A percentile compares a stretch with the other conserved stretches of the same genome.
Conservation (phyloP, 2,797 vertebrate species). For the Acanthis flammea region DNA sequence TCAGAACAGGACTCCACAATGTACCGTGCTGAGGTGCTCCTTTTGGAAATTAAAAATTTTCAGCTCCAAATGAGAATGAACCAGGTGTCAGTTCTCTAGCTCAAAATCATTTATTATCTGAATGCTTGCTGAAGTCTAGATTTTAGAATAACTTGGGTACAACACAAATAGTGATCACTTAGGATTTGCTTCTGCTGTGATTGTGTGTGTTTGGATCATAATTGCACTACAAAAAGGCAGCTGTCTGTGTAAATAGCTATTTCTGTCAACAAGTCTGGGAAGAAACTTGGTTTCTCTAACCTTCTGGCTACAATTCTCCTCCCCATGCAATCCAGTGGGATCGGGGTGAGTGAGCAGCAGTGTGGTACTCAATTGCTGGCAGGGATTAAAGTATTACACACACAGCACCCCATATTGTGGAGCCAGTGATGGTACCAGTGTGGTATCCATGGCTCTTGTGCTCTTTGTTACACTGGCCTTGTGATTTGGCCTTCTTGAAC, state of each 20-base stretch:
- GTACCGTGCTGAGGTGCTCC: neutral
- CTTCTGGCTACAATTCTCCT: neutral
- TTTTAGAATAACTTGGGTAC: neutral
- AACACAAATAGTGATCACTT: neutral
- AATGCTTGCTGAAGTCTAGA: neutral
- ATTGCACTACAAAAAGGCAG: neutral
- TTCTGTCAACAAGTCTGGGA: neutral
- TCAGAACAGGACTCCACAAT: neutral
- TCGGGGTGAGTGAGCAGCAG: accelerated
- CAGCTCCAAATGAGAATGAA: neutral
- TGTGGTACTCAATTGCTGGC: accelerated
- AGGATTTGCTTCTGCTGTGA: neutral
- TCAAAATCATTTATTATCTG: neutral
- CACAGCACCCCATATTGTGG: neutral
- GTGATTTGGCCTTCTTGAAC: neutral
- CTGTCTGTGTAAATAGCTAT: neutral
- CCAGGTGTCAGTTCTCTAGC: neutral
- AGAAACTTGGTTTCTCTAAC: neutral
- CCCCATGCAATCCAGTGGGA: neutral
- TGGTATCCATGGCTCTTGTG: neutral
- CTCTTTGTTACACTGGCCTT: neutral
- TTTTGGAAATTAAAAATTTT: neutral
- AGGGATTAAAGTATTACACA: neutral
- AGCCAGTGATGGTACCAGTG: neutral
- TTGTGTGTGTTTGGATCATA: neutral